A percentile compares a stretch with the other conserved stretches of the same genome.
Conservation (phyloP, 2,888 invertebrate species). For the Keiferia lycopersicella region DNA sequence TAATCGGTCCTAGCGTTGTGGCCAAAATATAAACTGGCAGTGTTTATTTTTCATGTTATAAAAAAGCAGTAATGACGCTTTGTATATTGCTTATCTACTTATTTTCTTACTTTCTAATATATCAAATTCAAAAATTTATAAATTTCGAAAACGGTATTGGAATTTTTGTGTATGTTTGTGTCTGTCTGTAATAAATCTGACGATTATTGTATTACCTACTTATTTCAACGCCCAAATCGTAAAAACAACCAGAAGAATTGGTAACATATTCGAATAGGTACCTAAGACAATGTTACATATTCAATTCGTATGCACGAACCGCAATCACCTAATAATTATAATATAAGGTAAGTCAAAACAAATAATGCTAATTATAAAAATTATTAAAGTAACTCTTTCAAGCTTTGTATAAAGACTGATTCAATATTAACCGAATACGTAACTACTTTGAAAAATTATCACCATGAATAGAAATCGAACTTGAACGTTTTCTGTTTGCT, state of each 20-base stretch:
- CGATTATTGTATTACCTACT: not conserved
- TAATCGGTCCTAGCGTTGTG: not conserved
- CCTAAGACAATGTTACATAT: not conserved
- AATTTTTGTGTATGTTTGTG: not conserved
- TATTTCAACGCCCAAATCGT: too few species aligned
- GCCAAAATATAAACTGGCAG: slow-evolving; percentile 30
- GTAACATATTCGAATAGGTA: not conserved
- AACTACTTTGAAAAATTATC: not conserved
- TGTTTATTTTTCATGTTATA: slow-evolving; percentile 22
- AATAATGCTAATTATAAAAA: too few species aligned
- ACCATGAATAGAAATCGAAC: not conserved
- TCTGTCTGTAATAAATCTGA: not conserved
- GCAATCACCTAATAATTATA: too few species aligned
- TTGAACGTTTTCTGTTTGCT: not conserved
- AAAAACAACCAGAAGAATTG: not conserved
- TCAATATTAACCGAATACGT: not conserved
- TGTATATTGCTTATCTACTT: not conserved
- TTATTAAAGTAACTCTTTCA: too few species aligned
- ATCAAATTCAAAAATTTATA: not conserved
- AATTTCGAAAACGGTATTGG: not conserved
- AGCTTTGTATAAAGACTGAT: not conserved
- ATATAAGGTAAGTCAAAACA: too few species aligned
- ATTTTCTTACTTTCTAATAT: not conserved
- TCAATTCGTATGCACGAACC: too few species aligned
- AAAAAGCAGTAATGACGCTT: slow-evolving; percentile 1